phyloP scores from a whole-genome alignment of 2,113 vertebrate genomes.

The Neogale vison region DNA sequence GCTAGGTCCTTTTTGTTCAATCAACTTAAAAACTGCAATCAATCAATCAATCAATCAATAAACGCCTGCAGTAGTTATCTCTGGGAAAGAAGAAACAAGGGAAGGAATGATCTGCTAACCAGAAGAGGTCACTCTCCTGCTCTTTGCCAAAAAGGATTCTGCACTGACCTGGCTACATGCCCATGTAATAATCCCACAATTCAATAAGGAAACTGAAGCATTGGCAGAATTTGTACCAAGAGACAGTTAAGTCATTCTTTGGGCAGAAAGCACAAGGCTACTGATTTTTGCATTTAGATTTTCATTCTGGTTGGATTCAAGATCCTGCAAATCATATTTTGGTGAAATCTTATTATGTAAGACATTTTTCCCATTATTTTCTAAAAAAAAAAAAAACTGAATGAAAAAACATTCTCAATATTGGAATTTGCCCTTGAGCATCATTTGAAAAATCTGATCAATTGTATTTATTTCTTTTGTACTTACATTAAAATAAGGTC shows the following conservation, averaged over 20 bases:
- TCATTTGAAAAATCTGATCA: constrained; percentile 73
- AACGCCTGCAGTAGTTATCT: background rate
- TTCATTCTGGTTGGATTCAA: background rate
- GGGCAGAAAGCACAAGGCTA: background rate
- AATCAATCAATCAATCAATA: too few species aligned
- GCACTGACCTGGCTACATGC: constrained; percentile 27
- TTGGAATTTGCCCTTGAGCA: constrained; percentile 59
- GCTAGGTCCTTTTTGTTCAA: too few species aligned
- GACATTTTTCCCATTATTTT: constrained; percentile 73
- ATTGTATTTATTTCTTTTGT: constrained; percentile 69
- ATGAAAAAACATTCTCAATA: too few species aligned
- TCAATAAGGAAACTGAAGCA: constrained; percentile 62
- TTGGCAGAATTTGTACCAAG: background rate
- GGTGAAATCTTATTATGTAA: constrained; percentile 64
- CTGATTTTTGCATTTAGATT: constrained; percentile 45
- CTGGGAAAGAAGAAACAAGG: background rate
- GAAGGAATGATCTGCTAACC: background rate
- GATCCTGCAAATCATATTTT: constrained; percentile 57
- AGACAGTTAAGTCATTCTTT: constrained; percentile 30
- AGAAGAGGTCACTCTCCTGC: background rate
- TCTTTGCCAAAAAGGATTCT: background rate
- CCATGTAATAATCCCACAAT: constrained; percentile 62
- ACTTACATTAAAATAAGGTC: constrained; percentile 3
- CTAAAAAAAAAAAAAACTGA: constrained; percentile 52
- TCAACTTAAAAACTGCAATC: too few species aligned